Percentiles rank a stretch among this genome's conserved stretches.
Conservation (phyloP, 2,113 vertebrate species). For the Oncorhynchus tshawytscha region DNA sequence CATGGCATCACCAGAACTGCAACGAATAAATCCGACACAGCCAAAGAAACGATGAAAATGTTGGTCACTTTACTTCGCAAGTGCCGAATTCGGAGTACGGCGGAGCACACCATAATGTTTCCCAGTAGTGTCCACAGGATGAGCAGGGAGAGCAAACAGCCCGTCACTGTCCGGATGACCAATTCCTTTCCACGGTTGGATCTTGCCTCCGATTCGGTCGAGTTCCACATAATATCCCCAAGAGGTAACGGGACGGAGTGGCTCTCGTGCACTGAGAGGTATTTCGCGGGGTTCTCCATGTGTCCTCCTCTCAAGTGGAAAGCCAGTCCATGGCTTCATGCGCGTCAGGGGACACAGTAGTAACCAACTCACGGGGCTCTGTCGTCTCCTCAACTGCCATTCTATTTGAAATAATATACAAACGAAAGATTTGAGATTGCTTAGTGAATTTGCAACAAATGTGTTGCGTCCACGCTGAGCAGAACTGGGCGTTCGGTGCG, state of each 20-base stretch:
- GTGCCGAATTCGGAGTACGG: constrained; percentile 86
- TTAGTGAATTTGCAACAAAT: not conserved
- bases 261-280: constrained; percentile 62
- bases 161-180: constrained; percentile 76
- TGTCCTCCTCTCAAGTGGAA: constrained; percentile 42
- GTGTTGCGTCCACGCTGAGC: constrained; percentile 29
- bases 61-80: constrained; percentile 89
- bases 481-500: constrained; percentile 39
- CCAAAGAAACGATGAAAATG: constrained; percentile 91
- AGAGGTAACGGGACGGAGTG: constrained; percentile 53
- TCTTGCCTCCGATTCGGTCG: constrained; percentile 60
- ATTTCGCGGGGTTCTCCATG: constrained; percentile 70
- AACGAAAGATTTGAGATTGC: not conserved
- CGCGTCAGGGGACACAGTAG: not conserved
- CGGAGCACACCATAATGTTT: constrained; percentile 88
- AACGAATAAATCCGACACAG: constrained; percentile 89
- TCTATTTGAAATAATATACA: not conserved
- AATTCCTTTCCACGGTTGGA: constrained; percentile 52
- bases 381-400: not conserved
- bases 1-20: constrained; percentile 96
- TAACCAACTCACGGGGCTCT: constrained; percentile 24
- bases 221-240: constrained; percentile 71
- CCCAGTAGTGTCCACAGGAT: constrained; percentile 92
- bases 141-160: constrained; percentile 83
- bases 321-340: constrained; percentile 45